Percentiles rank a stretch among this genome's conserved stretches.
Evolutionary conservation across 2,113 vertebrate genomes (phyloP).

Genomic region (Benitochromis conjunctus): DNA sequence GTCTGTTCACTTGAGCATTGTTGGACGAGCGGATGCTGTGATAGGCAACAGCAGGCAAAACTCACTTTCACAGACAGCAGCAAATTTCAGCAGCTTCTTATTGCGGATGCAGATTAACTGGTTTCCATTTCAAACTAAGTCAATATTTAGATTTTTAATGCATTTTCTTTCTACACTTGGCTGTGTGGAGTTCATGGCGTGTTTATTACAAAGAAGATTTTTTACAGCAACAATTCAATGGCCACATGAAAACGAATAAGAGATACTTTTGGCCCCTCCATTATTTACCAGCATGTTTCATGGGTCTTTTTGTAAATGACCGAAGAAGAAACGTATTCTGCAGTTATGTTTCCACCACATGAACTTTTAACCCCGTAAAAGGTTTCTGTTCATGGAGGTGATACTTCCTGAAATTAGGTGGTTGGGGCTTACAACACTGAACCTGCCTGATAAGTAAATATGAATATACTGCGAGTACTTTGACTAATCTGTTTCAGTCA

Average conservation of each 20-base stretch:
- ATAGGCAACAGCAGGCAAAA: not conserved
- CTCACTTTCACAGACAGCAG: not conserved
- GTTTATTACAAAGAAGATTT: not conserved
- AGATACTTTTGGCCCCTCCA: not conserved
- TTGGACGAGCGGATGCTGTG: slow-evolving; percentile 84
- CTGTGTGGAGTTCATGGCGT: not conserved
- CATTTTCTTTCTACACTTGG: accelerated
- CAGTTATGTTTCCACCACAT: not conserved
- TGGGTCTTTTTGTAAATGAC: not conserved
- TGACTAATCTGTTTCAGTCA: not conserved
- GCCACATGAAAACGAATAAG: accelerated
- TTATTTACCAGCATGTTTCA: not conserved
- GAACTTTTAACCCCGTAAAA: not conserved
- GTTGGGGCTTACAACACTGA: not conserved
- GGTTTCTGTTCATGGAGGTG: not conserved
- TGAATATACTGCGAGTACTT: not conserved
- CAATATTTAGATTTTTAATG: not conserved
- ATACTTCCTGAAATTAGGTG: not conserved
- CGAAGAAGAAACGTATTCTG: not conserved
- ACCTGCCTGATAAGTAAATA: not conserved
- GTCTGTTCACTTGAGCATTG: slow-evolving; percentile 86
- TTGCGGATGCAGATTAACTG: not conserved
- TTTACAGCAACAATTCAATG: not conserved
- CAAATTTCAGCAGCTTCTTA: not conserved
- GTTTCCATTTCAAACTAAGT: not conserved